Evolutionary conservation across 2,797 vertebrate genomes (phyloP).

Genomic region (Pitangus sulphuratus): DNA sequence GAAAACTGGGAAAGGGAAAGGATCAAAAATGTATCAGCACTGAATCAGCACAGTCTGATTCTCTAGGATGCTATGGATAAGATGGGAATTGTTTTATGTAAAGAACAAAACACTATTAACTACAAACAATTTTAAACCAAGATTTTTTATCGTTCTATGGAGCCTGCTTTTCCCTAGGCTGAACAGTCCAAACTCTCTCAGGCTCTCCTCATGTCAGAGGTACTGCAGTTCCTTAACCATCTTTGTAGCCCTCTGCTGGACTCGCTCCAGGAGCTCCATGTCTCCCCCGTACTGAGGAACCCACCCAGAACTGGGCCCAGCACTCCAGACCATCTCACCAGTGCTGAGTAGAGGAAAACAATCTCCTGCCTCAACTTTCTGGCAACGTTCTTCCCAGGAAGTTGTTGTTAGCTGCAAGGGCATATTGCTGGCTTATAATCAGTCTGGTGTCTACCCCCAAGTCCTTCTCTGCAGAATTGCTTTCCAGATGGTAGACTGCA

Average conservation of each 20-base stretch:
- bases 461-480: background rate
- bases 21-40: background rate
- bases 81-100: background rate
- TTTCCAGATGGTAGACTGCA: background rate
- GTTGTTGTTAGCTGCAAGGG: background rate
- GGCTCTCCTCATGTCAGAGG: rapidly evolving
- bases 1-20: background rate
- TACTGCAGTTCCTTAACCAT: background rate
- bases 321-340: background rate
- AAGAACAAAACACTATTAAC: background rate
- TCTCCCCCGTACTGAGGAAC: background rate
- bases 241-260: background rate
- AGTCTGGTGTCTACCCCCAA: rapidly evolving
- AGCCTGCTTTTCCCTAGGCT: background rate
- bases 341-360: background rate
- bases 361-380: background rate
- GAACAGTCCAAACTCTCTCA: background rate
- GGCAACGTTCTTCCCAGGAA: background rate
- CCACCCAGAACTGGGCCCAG: background rate
- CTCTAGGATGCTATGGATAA: background rate
- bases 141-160: background rate
- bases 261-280: background rate
- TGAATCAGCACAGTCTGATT: background rate
- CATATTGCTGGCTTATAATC: background rate
- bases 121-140: background rate